These are phyloP conservation scores for Platorchestia sp. DNA, from an alignment of 1,140 invertebrate species.

Conservation along the genomic window DNA sequence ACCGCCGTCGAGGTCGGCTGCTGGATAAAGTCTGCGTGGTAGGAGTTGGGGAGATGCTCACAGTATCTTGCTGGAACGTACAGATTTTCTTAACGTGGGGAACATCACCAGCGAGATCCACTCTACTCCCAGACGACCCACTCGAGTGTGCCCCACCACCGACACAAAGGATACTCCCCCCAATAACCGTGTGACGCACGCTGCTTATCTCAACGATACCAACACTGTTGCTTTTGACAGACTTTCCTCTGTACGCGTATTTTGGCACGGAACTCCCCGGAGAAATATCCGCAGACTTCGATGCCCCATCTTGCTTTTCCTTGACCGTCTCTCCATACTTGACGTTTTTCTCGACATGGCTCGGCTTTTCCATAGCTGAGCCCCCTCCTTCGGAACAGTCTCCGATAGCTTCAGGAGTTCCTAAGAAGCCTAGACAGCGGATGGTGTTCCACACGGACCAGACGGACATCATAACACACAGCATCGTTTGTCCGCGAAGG, in stretches of 20 bases:
- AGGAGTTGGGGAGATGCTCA: background rate
- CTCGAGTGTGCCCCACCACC: background rate
- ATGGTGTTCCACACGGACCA: conserved; percentile 65
- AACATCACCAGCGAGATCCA: background rate
- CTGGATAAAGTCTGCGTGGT: conserved; percentile 51
- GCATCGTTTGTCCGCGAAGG: conserved; percentile 52
- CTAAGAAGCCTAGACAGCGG: conserved; percentile 32
- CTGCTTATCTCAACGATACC: conserved; percentile 39
- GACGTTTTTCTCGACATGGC: conserved; percentile 60
- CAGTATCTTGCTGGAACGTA: conserved; percentile 58
- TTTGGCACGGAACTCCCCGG: conserved; percentile 19
- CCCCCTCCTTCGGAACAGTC: conserved; percentile 16
- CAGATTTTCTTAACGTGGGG: conserved; percentile 62
- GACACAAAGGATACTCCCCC: conserved; percentile 4
- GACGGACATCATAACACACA: conserved; percentile 66
- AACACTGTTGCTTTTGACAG: conserved; percentile 44
- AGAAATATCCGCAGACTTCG: conserved; percentile 15
- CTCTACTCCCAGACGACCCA: conserved; percentile 25
- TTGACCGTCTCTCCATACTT: conserved; percentile 54
- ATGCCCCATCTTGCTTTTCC: background rate
- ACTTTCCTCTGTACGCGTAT: conserved; percentile 36
- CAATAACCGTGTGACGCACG: conserved; percentile 3
- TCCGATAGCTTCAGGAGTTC: conserved; percentile 41
- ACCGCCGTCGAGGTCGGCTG: conserved; percentile 53
- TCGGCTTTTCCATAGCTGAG: conserved; percentile 57